Evolutionary conservation across 1,140 invertebrate genomes (phyloP), one percentile per base, ranked within the genome.

Genomic region (Ceratitis capitata): DNA sequence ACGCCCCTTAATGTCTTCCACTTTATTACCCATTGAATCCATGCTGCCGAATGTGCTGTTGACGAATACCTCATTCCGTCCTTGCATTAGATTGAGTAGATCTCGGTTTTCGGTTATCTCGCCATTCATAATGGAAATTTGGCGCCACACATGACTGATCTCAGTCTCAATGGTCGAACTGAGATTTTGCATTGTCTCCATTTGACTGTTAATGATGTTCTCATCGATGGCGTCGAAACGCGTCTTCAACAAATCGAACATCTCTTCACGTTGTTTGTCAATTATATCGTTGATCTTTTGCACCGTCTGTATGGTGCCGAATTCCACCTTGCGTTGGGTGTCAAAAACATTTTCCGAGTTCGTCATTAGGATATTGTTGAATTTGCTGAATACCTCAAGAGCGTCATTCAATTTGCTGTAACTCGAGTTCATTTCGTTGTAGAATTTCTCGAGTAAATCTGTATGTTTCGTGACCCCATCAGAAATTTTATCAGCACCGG

Each of bases 71-170:
- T 95, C 95, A 26, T 96, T 97, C 89, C 96, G 96, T 86, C 95
- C 93, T 91, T 97, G 95, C n/a, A 97, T 92, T 83, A 94, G 93
- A 83, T 96, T 95, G 4, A 98, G 91, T 3, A 96, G 93, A 58
- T 94, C 94, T 10, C 96, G 95, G 88, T 95, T 97, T 82, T 95
- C 94, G 23, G 94, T 95, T 88, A 98, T 95, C 89, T 97, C 96
- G 86, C 96, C 94, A 90, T 97, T 96, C 96, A 98, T 97, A 23
- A 97, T 96, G 85, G 96, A 96, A 87, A 97, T 97, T 92, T 97
- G 96, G 23, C 96, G 92, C 96, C 96, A 97, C 1, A 97, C 96
- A 89, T 97, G 95, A 84, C 95, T 95, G 90, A 98, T 96, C 89
- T 97, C 96, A 32, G 94, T 93, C 88, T 97, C 96, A 89, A 98